A percentile compares a stretch with the other conserved stretches of the same genome.
Conservation (phyloP, 2,113 vertebrate species). For the Actenoides hombroni region DNA sequence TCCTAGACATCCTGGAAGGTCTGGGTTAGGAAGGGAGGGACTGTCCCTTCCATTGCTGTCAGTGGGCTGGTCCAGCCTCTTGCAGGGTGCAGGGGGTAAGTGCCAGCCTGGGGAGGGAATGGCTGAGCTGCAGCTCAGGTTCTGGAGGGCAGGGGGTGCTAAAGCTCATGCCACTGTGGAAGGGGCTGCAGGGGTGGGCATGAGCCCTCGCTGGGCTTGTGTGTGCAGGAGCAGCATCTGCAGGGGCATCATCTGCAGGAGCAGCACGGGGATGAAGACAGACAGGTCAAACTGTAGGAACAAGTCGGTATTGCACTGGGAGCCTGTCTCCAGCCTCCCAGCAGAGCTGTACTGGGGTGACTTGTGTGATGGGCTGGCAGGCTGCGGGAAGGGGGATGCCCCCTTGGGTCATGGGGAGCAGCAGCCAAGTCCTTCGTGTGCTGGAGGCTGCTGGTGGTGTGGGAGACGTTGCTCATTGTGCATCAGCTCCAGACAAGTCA, state of each 20-base stretch:
- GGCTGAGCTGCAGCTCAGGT: background rate
- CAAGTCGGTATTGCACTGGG: fast-evolving
- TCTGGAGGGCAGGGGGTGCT: background rate
- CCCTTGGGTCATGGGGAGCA: background rate
- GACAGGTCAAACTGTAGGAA: background rate
- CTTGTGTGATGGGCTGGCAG: background rate
- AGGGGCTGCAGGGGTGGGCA: background rate
- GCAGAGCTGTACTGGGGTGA: background rate
- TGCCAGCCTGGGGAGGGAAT: background rate
- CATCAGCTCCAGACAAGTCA: background rate
- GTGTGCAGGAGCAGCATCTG: background rate
- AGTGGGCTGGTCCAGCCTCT: background rate
- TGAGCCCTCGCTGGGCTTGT: background rate
- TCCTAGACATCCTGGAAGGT: background rate
- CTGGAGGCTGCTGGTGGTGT: background rate
- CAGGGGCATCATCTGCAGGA: background rate
- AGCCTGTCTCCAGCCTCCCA: background rate
- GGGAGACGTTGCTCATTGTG: background rate
- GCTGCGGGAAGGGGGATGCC: background rate
- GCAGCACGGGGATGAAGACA: background rate
- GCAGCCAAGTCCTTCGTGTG: fast-evolving
- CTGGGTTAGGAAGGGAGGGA: background rate
- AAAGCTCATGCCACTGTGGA: background rate
- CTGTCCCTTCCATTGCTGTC: background rate
- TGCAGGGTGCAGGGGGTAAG: background rate